phyloP scores from a whole-genome alignment of 53 echinoderm and acorn worm genomes.

The Holothuria scabra region DNA sequence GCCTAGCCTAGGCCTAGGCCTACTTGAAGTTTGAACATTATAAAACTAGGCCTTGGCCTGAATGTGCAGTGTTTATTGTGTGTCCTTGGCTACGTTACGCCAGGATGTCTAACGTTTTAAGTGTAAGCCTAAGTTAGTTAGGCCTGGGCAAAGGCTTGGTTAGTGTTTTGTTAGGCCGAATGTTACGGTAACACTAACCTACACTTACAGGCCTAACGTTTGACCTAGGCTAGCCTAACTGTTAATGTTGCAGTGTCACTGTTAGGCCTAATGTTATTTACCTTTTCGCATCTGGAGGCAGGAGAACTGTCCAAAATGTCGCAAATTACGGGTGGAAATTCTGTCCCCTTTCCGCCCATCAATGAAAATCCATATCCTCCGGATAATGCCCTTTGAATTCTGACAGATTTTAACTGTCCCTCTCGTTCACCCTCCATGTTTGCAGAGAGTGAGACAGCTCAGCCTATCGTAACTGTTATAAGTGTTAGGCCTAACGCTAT shows the following conservation, averaged over 20 bases:
- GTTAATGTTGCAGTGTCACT: neutral
- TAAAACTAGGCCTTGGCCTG: too few relatives aligned
- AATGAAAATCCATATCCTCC: conserved; percentile 97
- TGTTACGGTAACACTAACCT: too few relatives aligned
- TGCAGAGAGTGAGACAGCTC: neutral
- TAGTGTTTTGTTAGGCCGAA: neutral
- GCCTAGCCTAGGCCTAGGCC: too few relatives aligned
- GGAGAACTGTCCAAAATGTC: conserved; percentile 93
- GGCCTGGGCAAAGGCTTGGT: too few relatives aligned
- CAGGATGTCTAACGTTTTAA: too few relatives aligned
- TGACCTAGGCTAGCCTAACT: neutral
- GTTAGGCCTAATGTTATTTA: conserved; percentile 55
- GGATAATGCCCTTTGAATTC: conserved; percentile 82
- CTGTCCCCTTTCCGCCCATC: conserved; percentile 92
- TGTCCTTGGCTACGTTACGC: too few relatives aligned
- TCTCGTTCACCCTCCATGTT: conserved; percentile 66
- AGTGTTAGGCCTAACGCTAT: too few relatives aligned
- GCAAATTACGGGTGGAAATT: conserved; percentile 97
- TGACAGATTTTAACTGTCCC: conserved; percentile 57
- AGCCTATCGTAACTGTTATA: too few relatives aligned
- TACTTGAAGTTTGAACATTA: too few relatives aligned
- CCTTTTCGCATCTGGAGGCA: conserved; percentile 85
- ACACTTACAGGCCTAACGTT: too few relatives aligned
- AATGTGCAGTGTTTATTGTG: too few relatives aligned
- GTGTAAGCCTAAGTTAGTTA: too few relatives aligned